These are phyloP conservation scores for Drosophila oshimai DNA, from an alignment of 1,140 invertebrate species.

Conservation along the genomic window DNA sequence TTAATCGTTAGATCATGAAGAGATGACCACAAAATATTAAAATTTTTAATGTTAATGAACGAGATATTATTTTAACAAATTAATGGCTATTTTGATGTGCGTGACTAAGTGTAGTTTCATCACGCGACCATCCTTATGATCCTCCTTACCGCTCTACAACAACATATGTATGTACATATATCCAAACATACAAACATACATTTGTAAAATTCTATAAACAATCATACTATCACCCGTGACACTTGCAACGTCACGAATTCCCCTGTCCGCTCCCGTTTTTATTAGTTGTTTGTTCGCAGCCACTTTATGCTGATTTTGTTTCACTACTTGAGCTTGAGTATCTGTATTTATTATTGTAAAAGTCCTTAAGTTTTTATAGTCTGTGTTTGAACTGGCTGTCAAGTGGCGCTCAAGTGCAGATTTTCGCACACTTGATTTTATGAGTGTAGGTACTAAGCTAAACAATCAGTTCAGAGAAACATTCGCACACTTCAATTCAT, in stretches of 20 bases:
- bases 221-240: not conserved
- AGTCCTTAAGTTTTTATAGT: slow-evolving; percentile 57
- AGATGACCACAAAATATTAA: no score
- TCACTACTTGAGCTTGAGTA: slow-evolving; percentile 75
- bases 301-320: slow-evolving; percentile 76
- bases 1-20: no score
- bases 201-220: not conserved
- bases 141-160: not conserved
- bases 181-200: not conserved
- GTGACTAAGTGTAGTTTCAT: no score
- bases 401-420: slow-evolving; percentile 73
- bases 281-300: slow-evolving; percentile 60
- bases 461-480: no score
- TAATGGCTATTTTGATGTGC: no score
- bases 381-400: slow-evolving; percentile 38
- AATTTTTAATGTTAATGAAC: no score
- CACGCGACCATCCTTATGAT: not conserved
- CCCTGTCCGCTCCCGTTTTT: slow-evolving; percentile 25
- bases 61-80: not conserved
- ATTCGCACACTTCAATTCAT: no score
- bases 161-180: not conserved
- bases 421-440: slow-evolving; percentile 66
- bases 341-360: slow-evolving; percentile 66
- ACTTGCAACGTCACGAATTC: slow-evolving; percentile 15
- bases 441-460: slow-evolving; percentile 26